Evolutionary conservation across 2,797 vertebrate species (phyloP).

Genomic region (Smutsia temminckii): DNA sequence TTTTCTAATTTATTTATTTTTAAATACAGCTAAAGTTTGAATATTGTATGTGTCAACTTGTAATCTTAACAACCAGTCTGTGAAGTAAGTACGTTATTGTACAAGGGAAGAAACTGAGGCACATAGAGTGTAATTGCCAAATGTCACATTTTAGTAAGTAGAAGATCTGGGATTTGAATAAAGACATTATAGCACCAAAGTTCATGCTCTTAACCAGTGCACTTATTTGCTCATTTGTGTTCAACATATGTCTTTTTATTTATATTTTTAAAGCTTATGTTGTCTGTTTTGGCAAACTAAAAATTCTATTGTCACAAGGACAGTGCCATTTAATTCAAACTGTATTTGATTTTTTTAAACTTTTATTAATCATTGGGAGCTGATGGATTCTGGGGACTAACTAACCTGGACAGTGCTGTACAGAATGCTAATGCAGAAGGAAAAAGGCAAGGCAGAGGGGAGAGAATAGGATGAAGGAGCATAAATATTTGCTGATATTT

Average conservation of each 20-base stretch:
- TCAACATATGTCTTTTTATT: neutral
- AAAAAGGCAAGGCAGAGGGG: slow-evolving; percentile 38
- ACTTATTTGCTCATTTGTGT: neutral
- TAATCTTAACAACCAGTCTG: neutral
- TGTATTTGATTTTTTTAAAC: slow-evolving; percentile 30
- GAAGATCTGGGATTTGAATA: neutral
- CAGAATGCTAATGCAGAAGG: slow-evolving; percentile 18
- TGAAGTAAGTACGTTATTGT: neutral
- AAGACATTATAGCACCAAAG: neutral
- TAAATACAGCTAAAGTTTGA: neutral
- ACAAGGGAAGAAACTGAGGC: neutral
- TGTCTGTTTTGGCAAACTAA: neutral
- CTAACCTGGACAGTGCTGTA: neutral
- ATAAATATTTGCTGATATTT: slow-evolving; percentile 71
- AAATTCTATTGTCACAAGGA: neutral
- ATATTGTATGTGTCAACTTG: neutral
- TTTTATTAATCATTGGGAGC: slow-evolving; percentile 38
- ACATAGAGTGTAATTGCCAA: neutral
- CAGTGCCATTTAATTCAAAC: neutral
- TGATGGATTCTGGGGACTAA: neutral
- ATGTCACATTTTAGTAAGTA: neutral
- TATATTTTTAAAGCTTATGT: neutral
- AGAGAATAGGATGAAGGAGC: slow-evolving; percentile 48
- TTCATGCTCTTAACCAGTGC: neutral
- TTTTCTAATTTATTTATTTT: neutral